Percentiles rank a stretch among this genome's conserved stretches.
These are phyloP conservation scores for Patella caerulea DNA, from an alignment of 2,888 invertebrate genomes.

Conservation along the genomic window DNA sequence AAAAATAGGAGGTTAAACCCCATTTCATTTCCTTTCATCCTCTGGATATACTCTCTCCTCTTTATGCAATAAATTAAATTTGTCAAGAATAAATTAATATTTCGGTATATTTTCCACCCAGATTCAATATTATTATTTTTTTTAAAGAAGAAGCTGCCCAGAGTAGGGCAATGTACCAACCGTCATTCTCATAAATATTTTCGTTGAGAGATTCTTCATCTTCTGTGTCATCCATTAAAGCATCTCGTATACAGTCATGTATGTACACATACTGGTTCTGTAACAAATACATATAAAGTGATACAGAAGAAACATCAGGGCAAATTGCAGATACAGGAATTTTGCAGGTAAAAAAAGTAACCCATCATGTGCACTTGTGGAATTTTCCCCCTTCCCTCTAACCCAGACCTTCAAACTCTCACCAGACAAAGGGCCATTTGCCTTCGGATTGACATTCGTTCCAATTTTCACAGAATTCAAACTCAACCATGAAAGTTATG, in stretches of 20 bases:
- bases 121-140: too few relatives aligned
- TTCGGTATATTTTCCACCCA: too few relatives aligned
- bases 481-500: too few relatives aligned
- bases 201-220: constrained; percentile 21
- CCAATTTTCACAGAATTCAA: too few relatives aligned
- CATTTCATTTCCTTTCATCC: too few relatives aligned
- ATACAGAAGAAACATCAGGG: background rate
- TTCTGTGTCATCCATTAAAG: constrained; percentile 41
- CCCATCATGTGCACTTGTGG: too few relatives aligned
- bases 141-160: too few relatives aligned
- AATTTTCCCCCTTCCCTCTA: background rate
- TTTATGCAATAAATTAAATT: too few relatives aligned
- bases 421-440: background rate
- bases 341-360: background rate
- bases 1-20: too few relatives aligned
- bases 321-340: background rate
- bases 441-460: background rate
- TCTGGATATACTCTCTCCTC: too few relatives aligned
- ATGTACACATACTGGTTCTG: constrained; percentile 75
- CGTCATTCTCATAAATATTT: constrained; percentile 2
- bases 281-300: constrained; percentile 39
- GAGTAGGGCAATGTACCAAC: background rate
- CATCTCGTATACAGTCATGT: constrained; percentile 72
- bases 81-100: too few relatives aligned
- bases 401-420: background rate